These are phyloP conservation scores for Spilogale gracilis DNA, from an alignment of 2,113 vertebrate genomes.

Conservation along the genomic window DNA sequence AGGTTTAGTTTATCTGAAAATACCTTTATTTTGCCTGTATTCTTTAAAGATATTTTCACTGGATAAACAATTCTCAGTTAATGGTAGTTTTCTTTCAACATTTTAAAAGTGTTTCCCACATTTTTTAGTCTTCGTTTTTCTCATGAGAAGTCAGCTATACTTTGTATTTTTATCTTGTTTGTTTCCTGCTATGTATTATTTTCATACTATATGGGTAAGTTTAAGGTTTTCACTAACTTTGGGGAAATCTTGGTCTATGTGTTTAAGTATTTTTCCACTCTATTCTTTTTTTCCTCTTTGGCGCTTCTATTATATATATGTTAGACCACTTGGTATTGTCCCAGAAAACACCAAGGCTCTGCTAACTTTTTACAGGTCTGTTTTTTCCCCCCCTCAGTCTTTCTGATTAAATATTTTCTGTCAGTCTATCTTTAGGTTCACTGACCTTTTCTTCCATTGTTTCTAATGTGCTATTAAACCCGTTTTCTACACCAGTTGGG, in stretches of 20 bases:
- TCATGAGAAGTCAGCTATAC: not conserved
- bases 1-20: not conserved
- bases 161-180: not conserved
- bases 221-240: not conserved
- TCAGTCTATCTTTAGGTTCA: not conserved
- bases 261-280: not conserved
- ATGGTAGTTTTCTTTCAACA: not conserved
- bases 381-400: not conserved
- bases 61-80: not conserved
- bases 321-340: not conserved
- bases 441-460: not conserved
- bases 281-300: not conserved
- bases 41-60: slow-evolving; percentile 16
- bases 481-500: too few species aligned
- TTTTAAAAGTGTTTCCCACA: not conserved
- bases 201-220: not conserved
- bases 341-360: not conserved
- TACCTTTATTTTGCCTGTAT: not conserved
- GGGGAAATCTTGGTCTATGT: not conserved
- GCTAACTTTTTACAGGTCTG: not conserved
- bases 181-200: not conserved
- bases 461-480: not conserved
- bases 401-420: not conserved
- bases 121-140: not conserved
- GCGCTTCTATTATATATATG: not conserved